Base-by-base conservation (phyloP, 2,797 vertebrate genomes). In the Spea hammondii region DNA sequence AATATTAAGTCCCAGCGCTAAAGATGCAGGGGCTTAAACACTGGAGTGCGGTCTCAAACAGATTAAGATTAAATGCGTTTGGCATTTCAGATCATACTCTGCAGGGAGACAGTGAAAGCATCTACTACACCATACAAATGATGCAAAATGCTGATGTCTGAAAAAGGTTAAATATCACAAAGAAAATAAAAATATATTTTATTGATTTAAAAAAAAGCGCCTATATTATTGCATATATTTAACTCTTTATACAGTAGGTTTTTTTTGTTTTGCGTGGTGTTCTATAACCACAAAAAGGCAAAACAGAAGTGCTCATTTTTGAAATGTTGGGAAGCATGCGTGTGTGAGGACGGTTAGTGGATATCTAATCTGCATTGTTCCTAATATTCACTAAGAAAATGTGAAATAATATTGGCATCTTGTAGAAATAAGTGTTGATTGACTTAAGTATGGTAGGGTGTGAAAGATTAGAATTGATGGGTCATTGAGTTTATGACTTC, bases 11-110 rank as follows among this genome's bases (percentile, higher is more conserved):
- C n/a, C 54, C 62, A 6, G 14, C 48, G n/a, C 66, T 49, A 45
- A 59, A 72, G 45, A 67, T 53, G 66, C 69, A 17, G 4, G 48
- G 32, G 46, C 57, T 60, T 67, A 73, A 51, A 66, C 53, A 79
- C 78, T 75, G 7, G 49, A 79, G 78, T 62, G 6, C 50, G 78
- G 66, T 53, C 9, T 44, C 65, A 59, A 50, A 66, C 78, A 69
- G 78, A 70, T 79, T 74, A 69, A n/a, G 13, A 47, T 5, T 46
- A 79, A 72, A 64, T 57, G 59, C 45, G 13, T 70, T 62, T 57
- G 72, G 69, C 78, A 75, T 66, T 53, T 74, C 54, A 74, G 17
- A 48, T 57, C 45, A 13, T 64, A 74, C 46, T 11, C 62, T 13
- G 48, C 17, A 14, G 70, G 70, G 70, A 72, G 60, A 50, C 70